phyloP scores from a whole-genome alignment of 2,888 invertebrate genomes.

The Drosophila neotestacea region DNA sequence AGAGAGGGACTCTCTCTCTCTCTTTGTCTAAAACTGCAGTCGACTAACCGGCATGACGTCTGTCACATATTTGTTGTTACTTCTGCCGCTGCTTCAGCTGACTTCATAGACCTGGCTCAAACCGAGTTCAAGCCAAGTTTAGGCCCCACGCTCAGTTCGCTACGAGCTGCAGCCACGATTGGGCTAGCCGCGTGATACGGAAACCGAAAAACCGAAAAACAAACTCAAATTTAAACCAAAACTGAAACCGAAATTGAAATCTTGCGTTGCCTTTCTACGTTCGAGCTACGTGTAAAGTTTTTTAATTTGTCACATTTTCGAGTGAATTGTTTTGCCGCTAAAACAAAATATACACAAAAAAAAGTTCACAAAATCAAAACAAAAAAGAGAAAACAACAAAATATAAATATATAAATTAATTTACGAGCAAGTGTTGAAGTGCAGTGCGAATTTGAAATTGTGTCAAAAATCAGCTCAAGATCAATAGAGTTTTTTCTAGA shows the following conservation, averaged over 20 bases:
- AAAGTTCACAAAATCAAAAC: slow-evolving; percentile 28
- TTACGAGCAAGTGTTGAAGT: slow-evolving; percentile 21
- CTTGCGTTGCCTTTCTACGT: slow-evolving; percentile 45
- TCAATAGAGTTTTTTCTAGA: slow-evolving; percentile 8
- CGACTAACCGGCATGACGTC: slow-evolving; percentile 51
- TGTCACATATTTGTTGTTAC: slow-evolving; percentile 21
- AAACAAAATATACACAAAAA: slow-evolving; percentile 9
- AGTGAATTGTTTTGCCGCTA: slow-evolving; percentile 34
- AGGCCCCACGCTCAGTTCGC: slow-evolving; percentile 65
- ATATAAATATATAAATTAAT: slow-evolving; percentile 1
- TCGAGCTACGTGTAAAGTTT: slow-evolving; percentile 63
- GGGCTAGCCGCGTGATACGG: slow-evolving; percentile 70
- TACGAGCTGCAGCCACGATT: slow-evolving; percentile 74
- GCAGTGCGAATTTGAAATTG: slow-evolving; percentile 42
- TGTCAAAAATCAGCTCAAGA: slow-evolving; percentile 24
- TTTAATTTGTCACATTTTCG: slow-evolving; percentile 29
- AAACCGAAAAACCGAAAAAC: slow-evolving; percentile 39
- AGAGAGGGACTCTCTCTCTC: slow-evolving; percentile 1
- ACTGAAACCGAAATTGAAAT: slow-evolving; percentile 38
- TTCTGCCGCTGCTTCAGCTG: slow-evolving; percentile 17
- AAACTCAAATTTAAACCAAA: slow-evolving; percentile 26
- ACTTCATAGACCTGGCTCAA: slow-evolving; percentile 36
- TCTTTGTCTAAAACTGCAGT: slow-evolving; percentile 12
- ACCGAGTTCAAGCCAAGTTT: slow-evolving; percentile 42
- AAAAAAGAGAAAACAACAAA: slow-evolving; percentile 43